Base-by-base conservation (phyloP, 2,888 invertebrate species). In the Caenorhabditis afra region DNA sequence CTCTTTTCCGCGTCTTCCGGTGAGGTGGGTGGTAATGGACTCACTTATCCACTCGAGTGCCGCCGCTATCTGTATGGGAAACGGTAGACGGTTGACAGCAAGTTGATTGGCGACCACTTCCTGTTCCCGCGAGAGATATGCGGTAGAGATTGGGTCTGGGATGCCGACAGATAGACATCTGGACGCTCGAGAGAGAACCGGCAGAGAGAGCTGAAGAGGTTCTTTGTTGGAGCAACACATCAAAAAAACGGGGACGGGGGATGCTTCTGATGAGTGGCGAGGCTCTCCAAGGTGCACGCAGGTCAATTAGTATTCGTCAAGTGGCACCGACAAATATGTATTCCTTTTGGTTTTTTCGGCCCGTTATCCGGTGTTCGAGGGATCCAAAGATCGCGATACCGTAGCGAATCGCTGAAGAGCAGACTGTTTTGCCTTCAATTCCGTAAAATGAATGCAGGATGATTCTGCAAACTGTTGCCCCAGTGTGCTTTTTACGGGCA, bases 281-380 rank as follows among this genome's bases (percentile, higher is more conserved):
- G 29, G 29, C 29, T 7, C 29, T 29, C 29, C 4, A 29, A 29
- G 7, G 29, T 29, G 29, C 29, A 29, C 29, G 29, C 29, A 29
- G 70, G 70, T 71, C 70, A 71, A 71, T 71, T 71, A 71, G 3
- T 5, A 71, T 71, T 61, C 62, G 70, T 71, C 70, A 71, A 71
- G 70, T 71, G 55, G 29, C 70, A 55, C 70, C 70, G 70, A 71
- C 70, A 61, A 71, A 61, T 71, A 71, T 70, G 61, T 16, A 22
- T 20, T 10, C 22, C 22, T 49, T 22, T 10, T 22, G 49, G 47
- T 47, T 16, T 47, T 47, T 47, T n/a, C n/a, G 47, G 4, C 16
- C 16, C 4, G 44, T 7, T 29, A 3, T 29, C 29, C 7, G 29
- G 7, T 29, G 3, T 29, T 7, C 7, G 29, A 7, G 29, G 29